phyloP scores from a whole-genome alignment of 2,797 vertebrate species.

The Liparis tanakae region DNA sequence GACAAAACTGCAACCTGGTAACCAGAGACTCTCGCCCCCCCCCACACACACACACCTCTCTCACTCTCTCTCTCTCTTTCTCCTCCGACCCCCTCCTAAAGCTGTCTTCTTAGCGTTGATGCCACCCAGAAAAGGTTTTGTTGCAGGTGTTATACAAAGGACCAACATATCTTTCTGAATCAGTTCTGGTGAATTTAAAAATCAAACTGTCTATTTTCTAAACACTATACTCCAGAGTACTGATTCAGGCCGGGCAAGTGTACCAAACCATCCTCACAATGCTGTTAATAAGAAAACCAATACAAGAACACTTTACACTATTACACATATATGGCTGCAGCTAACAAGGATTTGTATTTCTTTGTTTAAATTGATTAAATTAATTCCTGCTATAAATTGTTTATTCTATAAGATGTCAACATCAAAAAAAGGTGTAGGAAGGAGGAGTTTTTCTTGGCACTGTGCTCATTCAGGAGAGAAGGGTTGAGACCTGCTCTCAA shows the following conservation, averaged over 20 bases:
- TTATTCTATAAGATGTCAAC: no score
- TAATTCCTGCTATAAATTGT: no score
- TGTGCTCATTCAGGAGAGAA: no score
- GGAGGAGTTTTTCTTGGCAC: no score
- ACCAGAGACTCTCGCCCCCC: slow-evolving; percentile 25
- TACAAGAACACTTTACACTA: neutral
- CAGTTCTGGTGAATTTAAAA: neutral
- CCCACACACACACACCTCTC: no score
- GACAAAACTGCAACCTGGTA: slow-evolving; percentile 55
- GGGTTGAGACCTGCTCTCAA: no score
- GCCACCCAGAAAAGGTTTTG: slow-evolving; percentile 2
- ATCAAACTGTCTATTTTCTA: neutral
- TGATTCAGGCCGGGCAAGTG: neutral
- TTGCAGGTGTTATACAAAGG: no score
- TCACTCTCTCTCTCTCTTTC: neutral
- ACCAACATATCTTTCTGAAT: neutral
- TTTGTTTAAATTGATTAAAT: no score
- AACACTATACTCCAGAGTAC: neutral
- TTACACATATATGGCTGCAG: no score
- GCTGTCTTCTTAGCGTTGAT: neutral
- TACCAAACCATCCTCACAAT: neutral
- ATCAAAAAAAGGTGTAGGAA: no score
- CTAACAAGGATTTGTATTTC: no score
- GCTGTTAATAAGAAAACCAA: neutral
- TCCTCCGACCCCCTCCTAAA: neutral